These are phyloP conservation scores for Lordiphosa mommai DNA, from an alignment of 1,140 invertebrate species.

Conservation along the genomic window DNA sequence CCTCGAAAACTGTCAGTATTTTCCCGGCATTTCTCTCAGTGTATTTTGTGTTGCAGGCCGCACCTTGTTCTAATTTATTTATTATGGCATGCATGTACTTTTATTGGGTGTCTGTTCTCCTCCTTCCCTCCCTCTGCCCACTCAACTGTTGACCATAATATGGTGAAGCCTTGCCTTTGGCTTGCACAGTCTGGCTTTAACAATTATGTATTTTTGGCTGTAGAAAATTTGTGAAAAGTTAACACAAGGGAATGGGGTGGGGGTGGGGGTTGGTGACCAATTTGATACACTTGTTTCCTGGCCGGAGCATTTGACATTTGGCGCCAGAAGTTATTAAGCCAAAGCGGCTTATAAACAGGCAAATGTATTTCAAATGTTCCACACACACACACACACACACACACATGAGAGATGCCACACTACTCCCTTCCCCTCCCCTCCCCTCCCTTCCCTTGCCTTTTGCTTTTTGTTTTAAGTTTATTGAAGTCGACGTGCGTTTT, in stretches of 20 bases:
- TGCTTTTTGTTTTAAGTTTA: slow-evolving; percentile 56
- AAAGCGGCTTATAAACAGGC: slow-evolving; percentile 55
- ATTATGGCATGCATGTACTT: slow-evolving; percentile 66
- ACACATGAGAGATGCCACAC: neutral
- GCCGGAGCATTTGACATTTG: slow-evolving; percentile 44
- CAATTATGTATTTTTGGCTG: slow-evolving; percentile 54
- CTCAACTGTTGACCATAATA: slow-evolving; percentile 25
- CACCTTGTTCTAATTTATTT: slow-evolving; percentile 75
- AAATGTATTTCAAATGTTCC: slow-evolving; percentile 53
- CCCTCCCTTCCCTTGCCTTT: neutral
- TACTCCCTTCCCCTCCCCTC: neutral
- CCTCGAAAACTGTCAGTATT: too few species aligned
- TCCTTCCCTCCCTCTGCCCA: neutral
- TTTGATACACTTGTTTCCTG: slow-evolving; percentile 63
- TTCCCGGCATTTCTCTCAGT: too few species aligned
- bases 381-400: slow-evolving; percentile 13
- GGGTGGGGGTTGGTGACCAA: slow-evolving; percentile 18
- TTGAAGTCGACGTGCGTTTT: slow-evolving; percentile 67
- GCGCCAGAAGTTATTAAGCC: slow-evolving; percentile 64
- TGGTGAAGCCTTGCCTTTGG: neutral
- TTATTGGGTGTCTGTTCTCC: slow-evolving; percentile 50
- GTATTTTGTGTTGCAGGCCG: slow-evolving; percentile 10
- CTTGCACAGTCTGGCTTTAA: slow-evolving; percentile 38
- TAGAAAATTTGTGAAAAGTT: slow-evolving; percentile 59
- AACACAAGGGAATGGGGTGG: slow-evolving; percentile 14